These are phyloP conservation scores for Lutjanus erythropterus DNA, from an alignment of 2,113 vertebrate genomes.

Conservation along the genomic window DNA sequence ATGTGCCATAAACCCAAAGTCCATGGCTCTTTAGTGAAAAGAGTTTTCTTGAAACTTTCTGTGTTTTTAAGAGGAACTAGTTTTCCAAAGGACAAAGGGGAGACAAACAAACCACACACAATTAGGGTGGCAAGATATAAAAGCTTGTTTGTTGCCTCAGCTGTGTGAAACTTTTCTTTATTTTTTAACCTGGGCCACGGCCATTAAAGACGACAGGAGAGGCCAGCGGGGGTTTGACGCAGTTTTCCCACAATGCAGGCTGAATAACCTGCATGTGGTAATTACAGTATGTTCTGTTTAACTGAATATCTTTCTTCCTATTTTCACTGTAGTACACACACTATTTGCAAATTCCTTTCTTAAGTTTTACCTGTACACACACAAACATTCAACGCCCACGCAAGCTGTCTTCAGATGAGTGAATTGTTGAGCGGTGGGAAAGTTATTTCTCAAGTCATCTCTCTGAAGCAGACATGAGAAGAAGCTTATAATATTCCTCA, in stretches of 20 bases:
- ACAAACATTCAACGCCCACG: slow-evolving; percentile 1
- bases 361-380: neutral
- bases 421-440: slow-evolving; percentile 11
- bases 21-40: neutral
- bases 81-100: neutral
- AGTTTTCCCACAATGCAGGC: neutral
- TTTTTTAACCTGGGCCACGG: neutral
- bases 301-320: neutral
- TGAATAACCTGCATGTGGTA: neutral
- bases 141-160: neutral
- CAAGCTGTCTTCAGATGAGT: slow-evolving; percentile 34
- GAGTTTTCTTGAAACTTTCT: neutral
- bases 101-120: neutral
- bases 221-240: neutral
- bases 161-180: neutral
- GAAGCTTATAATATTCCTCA: slow-evolving; percentile 59
- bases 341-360: neutral
- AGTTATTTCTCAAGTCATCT: slow-evolving; percentile 44
- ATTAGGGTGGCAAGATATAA: neutral
- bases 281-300: slow-evolving; percentile 2
- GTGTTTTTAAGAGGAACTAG: neutral
- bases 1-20: neutral
- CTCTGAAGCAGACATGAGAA: slow-evolving; percentile 61
- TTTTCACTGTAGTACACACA: neutral
- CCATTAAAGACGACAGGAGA: neutral